Conservation (phyloP, 2,888 invertebrate species). For the Sarcophaga rosellei region DNA sequence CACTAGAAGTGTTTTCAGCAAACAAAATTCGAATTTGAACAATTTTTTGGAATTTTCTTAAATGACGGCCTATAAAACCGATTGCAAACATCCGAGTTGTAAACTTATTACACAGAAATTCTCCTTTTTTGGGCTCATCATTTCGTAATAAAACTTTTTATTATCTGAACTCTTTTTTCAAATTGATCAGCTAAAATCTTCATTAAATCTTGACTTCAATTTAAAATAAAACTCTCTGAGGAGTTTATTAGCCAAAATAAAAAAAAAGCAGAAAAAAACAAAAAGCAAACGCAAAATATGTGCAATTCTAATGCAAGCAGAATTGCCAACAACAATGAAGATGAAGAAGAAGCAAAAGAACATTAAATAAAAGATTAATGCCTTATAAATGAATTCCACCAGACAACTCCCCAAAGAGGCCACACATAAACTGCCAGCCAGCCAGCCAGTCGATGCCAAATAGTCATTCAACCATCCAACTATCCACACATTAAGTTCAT, state of each 20-base stretch:
- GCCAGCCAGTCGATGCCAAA: constrained; percentile 1
- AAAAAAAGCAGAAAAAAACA: constrained; percentile 29
- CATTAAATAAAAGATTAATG: constrained; percentile 37
- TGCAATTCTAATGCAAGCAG: no score
- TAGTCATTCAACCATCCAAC: background rate
- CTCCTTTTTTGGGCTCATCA: no score
- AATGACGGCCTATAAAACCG: no score
- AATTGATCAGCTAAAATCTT: background rate
- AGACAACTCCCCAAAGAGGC: constrained; percentile 63
- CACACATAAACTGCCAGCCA: constrained; percentile 58
- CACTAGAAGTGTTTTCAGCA: no score
- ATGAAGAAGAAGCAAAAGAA: background rate
- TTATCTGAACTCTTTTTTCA: background rate
- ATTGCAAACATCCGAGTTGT: no score
- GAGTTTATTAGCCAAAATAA: constrained; percentile 60
- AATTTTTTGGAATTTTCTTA: no score
- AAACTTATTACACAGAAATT: no score
- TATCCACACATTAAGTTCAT: background rate
- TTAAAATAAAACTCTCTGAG: constrained; percentile 38
- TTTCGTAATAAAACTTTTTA: background rate
- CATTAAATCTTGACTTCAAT: background rate
- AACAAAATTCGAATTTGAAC: no score
- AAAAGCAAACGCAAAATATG: background rate
- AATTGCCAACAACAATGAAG: no score
- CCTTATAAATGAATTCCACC: constrained; percentile 24